Evolutionary conservation across 2,888 invertebrate genomes (phyloP).

Genomic region (Microplitis deprimator): DNA sequence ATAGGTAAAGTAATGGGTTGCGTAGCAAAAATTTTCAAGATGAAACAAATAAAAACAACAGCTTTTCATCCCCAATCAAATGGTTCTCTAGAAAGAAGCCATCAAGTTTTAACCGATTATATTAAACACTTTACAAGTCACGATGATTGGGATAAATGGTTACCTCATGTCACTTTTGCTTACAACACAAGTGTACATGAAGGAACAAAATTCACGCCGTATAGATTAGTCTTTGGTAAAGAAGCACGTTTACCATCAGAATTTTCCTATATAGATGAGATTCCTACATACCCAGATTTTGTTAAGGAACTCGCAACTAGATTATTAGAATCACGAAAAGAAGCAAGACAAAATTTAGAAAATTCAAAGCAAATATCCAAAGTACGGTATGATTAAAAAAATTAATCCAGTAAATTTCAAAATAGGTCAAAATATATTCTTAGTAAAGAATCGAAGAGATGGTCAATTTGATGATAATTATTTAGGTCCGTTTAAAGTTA

Average conservation of each 20-base stretch:
- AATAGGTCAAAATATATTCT: conserved; percentile 32
- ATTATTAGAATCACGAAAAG: not conserved
- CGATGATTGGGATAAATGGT: conserved; percentile 27
- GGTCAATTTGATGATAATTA: conserved; percentile 42
- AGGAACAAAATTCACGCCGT: conserved; percentile 26
- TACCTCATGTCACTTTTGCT: conserved; percentile 14
- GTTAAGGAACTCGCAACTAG: conserved; percentile 10
- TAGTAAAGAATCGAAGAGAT: conserved; percentile 32
- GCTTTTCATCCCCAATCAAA: conserved; percentile 42
- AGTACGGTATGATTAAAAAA: conserved; percentile 29
- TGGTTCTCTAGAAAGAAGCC: conserved; percentile 38
- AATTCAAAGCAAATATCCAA: conserved; percentile 32
- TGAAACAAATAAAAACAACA: conserved; percentile 36
- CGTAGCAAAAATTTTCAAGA: conserved; percentile 35
- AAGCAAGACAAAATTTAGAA: conserved; percentile 27
- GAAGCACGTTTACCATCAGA: conserved; percentile 21
- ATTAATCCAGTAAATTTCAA: conserved; percentile 30
- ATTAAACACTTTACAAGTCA: conserved; percentile 30
- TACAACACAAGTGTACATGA: conserved; percentile 35
- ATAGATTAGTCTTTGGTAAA: conserved; percentile 29
- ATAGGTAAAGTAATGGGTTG: conserved; percentile 22
- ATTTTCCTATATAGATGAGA: conserved; percentile 5
- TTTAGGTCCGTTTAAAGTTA: conserved; percentile 33
- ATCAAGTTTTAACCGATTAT: conserved; percentile 11
- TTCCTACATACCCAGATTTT: conserved; percentile 24